phyloP scores from a whole-genome alignment of 2,888 invertebrate species.

The Agonopterix alstromeriana region DNA sequence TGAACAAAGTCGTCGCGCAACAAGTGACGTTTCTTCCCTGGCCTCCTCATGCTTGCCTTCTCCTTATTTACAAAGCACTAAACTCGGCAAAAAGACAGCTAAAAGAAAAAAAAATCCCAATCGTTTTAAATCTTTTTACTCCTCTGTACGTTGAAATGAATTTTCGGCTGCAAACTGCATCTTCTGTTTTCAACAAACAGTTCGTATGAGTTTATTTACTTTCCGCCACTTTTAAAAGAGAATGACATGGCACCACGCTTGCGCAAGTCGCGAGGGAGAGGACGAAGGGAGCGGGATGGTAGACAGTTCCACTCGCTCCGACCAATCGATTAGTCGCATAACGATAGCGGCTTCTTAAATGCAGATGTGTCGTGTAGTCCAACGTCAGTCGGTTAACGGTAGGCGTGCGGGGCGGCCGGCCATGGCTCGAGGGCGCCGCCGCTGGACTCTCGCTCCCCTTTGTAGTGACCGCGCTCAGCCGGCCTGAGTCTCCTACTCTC shows the following conservation, averaged over 20 bases:
- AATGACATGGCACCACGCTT: constrained; percentile 43
- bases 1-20: constrained; percentile 65
- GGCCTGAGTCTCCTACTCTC: background rate
- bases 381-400: constrained; percentile 70
- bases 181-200: constrained; percentile 54
- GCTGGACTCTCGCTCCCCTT: constrained; percentile 42
- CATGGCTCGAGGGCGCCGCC: constrained; percentile 29
- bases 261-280: constrained; percentile 58
- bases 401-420: constrained; percentile 56
- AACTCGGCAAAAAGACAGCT: background rate
- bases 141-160: background rate
- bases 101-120: background rate
- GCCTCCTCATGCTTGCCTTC: constrained; percentile 33
- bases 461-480: constrained; percentile 33
- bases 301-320: constrained; percentile 66
- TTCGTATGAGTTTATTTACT: constrained; percentile 71
- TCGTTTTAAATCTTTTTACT: background rate
- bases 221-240: constrained; percentile 65
- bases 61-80: constrained; percentile 18
- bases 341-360: constrained; percentile 77
- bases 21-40: constrained; percentile 57
- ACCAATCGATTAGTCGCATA: constrained; percentile 78
- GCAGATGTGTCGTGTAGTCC: constrained; percentile 73
- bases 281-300: constrained; percentile 43
- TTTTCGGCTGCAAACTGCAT: constrained; percentile 30